Percentiles rank a stretch among this genome's conserved stretches.
Evolutionary conservation across 2,888 invertebrate species (phyloP).

Genomic region (Acrobasis repandana): DNA sequence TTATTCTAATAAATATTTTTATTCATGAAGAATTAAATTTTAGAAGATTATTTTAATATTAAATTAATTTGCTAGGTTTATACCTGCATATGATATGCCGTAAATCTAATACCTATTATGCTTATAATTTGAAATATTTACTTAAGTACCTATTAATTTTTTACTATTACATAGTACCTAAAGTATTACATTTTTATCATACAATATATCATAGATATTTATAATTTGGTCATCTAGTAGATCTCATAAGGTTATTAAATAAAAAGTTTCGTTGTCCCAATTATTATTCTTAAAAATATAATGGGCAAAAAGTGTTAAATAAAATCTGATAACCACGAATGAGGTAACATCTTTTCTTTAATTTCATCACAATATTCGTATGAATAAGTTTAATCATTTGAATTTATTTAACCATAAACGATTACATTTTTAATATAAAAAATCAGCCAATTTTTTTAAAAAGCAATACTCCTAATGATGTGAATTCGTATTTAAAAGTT

Average conservation of each 20-base stretch:
- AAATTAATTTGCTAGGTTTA: conserved; percentile 33
- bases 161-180: conserved; percentile 34
- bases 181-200: neutral
- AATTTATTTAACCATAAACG: too few relatives aligned
- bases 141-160: conserved; percentile 50
- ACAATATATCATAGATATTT: conserved; percentile 29
- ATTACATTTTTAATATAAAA: too few relatives aligned
- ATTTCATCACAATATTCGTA: too few relatives aligned
- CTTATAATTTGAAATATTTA: conserved; percentile 34
- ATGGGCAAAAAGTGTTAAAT: neutral
- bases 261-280: conserved; percentile 37
- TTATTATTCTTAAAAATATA: neutral
- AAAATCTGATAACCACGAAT: neutral
- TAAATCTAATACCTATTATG: conserved; percentile 46
- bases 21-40: neutral
- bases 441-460: too few relatives aligned
- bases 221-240: conserved; percentile 62
- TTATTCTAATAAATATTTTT: conserved; percentile 3
- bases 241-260: conserved; percentile 38
- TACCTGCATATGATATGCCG: conserved; percentile 59
- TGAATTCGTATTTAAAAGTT: too few relatives aligned
- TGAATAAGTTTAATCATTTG: too few relatives aligned
- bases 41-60: conserved; percentile 26
- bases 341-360: neutral
- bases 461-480: too few relatives aligned